These are phyloP conservation scores for Rhinichthys osculus DNA, from an alignment of 2,797 vertebrate genomes.

Conservation along the genomic window DNA sequence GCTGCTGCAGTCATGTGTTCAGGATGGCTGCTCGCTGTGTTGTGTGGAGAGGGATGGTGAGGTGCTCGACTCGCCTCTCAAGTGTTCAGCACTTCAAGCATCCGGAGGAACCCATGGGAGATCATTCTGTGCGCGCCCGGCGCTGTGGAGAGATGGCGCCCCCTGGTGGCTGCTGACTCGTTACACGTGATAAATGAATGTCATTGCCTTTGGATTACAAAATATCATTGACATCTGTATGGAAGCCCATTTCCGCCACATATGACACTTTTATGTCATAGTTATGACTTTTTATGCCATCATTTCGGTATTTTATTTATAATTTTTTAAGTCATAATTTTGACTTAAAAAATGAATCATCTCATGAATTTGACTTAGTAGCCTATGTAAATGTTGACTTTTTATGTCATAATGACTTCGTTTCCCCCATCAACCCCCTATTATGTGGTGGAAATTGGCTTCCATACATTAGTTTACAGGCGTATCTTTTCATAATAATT, in stretches of 20 bases:
- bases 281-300: neutral
- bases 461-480: neutral
- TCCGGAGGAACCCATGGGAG: constrained; percentile 41
- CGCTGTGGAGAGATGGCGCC: constrained; percentile 37
- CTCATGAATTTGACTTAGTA: neutral
- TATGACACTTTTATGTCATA: no score
- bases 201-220: neutral
- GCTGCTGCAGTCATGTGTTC: constrained; percentile 43
- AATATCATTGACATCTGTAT: neutral
- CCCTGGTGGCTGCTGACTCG: neutral
- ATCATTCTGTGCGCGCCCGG: neutral
- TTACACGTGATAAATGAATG: neutral
- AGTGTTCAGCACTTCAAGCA: constrained; percentile 54
- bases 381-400: neutral
- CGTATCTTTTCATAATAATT: neutral
- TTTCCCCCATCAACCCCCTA: neutral
- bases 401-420: neutral
- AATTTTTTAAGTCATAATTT: neutral
- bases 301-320: neutral
- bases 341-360: neutral
- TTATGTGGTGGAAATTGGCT: neutral
- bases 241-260: neutral
- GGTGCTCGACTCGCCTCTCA: constrained; percentile 55
- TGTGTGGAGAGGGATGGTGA: constrained; percentile 47
- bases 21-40: constrained; percentile 46